These are phyloP conservation scores for Calameuta idolon DNA, from an alignment of 2,888 invertebrate species.

Conservation along the genomic window DNA sequence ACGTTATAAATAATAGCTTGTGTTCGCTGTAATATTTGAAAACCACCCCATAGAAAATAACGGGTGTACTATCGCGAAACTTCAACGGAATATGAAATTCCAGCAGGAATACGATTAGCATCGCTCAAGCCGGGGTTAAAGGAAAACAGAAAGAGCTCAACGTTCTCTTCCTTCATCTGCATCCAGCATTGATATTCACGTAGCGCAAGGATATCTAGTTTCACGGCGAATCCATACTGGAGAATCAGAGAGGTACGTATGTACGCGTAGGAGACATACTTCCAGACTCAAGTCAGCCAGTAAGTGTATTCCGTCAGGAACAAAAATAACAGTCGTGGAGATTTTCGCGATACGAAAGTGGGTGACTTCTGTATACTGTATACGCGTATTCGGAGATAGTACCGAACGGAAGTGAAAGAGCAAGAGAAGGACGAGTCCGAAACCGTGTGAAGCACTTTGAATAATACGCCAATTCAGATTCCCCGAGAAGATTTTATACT, in stretches of 20 bases:
- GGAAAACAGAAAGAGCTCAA: neutral
- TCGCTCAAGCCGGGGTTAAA: neutral
- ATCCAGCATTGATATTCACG: neutral
- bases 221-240: neutral
- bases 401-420: constrained; percentile 18
- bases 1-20: neutral
- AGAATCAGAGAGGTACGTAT: neutral
- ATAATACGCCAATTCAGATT: constrained; percentile 64
- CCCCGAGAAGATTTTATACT: constrained; percentile 56
- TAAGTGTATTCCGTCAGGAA: neutral
- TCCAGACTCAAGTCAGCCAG: neutral
- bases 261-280: neutral
- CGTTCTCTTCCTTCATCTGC: neutral
- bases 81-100: neutral
- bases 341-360: neutral
- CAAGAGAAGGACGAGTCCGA: constrained; percentile 27
- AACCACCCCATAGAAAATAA: neutral
- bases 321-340: neutral
- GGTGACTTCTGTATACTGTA: constrained; percentile 1
- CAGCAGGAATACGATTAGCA: neutral
- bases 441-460: constrained; percentile 63
- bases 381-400: neutral
- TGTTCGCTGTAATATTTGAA: neutral
- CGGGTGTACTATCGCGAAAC: neutral
- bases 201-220: neutral